Percentiles rank a stretch among this genome's conserved stretches.
These are phyloP conservation scores for Drosophila nebulosa DNA, from an alignment of 1,140 invertebrate species.

Conservation along the genomic window DNA sequence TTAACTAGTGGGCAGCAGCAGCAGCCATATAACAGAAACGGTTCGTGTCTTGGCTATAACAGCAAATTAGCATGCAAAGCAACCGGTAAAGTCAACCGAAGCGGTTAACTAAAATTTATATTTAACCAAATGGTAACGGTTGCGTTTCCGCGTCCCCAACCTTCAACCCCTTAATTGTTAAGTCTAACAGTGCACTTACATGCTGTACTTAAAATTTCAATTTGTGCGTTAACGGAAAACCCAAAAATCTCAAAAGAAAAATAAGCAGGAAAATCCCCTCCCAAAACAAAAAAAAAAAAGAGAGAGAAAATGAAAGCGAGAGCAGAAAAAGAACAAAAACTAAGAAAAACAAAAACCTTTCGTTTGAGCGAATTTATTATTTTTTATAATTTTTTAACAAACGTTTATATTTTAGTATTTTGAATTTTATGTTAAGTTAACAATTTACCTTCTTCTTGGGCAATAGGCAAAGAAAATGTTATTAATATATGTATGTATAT, in stretches of 20 bases:
- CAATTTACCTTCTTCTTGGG: slow-evolving; percentile 15
- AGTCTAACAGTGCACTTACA: slow-evolving; percentile 64
- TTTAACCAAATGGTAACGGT: slow-evolving; percentile 8
- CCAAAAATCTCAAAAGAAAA: slow-evolving; percentile 53
- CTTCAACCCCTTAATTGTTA: slow-evolving; percentile 3
- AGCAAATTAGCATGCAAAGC: neutral
- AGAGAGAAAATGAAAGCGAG: slow-evolving; percentile 19
- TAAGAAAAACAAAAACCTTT: slow-evolving; percentile 49
- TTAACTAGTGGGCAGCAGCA: slow-evolving; percentile 40
- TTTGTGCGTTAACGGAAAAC: slow-evolving; percentile 29
- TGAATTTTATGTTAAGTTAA: slow-evolving; percentile 40
- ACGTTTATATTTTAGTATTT: slow-evolving; percentile 53
- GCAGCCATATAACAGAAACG: slow-evolving; percentile 4
- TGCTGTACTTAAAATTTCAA: slow-evolving; percentile 62
- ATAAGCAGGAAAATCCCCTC: slow-evolving; percentile 64
- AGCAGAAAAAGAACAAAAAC: slow-evolving; percentile 36
- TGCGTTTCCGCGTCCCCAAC: neutral
- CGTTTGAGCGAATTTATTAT: slow-evolving; percentile 77
- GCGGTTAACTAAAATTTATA: neutral
- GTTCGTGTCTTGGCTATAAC: slow-evolving; percentile 23
- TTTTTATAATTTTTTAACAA: slow-evolving; percentile 36
- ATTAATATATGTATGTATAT: slow-evolving; percentile 5
- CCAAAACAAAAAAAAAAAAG: slow-evolving; percentile 24
- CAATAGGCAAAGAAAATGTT: neutral
- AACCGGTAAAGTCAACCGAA: neutral